Evolutionary conservation across 2,113 vertebrate species (phyloP).

Genomic region (Callocephalon fimbriatum): DNA sequence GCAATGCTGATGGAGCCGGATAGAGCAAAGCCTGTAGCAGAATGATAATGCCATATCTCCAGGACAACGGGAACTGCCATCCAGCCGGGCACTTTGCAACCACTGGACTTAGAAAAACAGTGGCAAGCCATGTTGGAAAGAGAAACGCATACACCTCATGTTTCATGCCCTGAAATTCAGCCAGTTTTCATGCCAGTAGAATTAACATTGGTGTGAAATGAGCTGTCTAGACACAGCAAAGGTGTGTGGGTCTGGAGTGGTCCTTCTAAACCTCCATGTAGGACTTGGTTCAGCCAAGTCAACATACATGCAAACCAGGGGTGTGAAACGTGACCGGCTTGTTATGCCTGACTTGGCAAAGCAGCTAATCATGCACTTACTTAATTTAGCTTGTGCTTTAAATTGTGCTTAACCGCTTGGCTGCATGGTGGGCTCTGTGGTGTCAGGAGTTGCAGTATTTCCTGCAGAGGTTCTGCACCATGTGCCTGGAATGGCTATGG

Average conservation of each 20-base stretch:
- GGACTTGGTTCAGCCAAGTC: neutral
- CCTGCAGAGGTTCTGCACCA: accelerated
- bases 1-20: accelerated
- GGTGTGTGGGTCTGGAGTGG: accelerated
- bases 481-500: neutral
- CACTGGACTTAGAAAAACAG: neutral
- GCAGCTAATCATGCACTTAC: neutral
- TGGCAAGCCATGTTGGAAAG: neutral
- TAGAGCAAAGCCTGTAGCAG: accelerated
- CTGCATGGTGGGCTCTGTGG: accelerated
- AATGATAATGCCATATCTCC: neutral
- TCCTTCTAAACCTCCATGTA: neutral
- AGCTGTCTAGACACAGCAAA: neutral
- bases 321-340: accelerated
- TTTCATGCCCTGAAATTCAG: neutral
- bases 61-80: neutral
- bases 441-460: neutral
- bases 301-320: neutral
- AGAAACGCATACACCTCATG: neutral
- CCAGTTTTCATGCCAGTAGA: neutral
- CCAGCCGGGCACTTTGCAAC: neutral
- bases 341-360: neutral
- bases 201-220: accelerated
- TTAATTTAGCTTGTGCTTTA: neutral
- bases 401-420: accelerated